Base-by-base conservation (phyloP, 1,140 invertebrate genomes). In the Caenorhabditis elegans region DNA sequence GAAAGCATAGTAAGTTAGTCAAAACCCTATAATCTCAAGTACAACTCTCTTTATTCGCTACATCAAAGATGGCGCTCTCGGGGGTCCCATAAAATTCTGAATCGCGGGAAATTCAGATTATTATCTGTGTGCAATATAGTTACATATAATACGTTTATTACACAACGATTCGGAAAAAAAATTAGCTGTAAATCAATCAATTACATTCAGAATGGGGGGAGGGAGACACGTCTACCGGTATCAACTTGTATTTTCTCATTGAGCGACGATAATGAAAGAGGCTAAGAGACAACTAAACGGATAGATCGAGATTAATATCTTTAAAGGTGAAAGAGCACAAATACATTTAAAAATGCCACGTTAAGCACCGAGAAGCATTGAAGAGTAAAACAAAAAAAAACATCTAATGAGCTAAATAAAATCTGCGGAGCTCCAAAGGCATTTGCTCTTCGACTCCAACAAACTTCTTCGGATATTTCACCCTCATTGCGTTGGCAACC, bases 401-500 rank as follows among this genome's bases (percentile, higher is more conserved):
- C 2, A 6, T 43, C 28, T 43, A 47, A 46, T 70, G 51, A 47
- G 34, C 34, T 13, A 70, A 70, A 70, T 70, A 70, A 70, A 70
- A 70, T 39, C 60, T 19, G 1, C 5, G 15, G 11, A 70, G 34
- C 28, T 70, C 60, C 34, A 70, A 22, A 31, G 60, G 34, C 11
- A 70, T 31, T 22, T 39, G 24, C 10, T 43, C 17, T 10, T 70
- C 53, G 6, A 79, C 47, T 10, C 80, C 80, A 15, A 46, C 51
- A 49, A 47, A 82, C n/a, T n/a, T 8, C 8, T 31, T 34, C 2
- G 15, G 6, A 11, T 47, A 36, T 22, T 49, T 24, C 17, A 39
- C 34, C 43, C 75, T 79, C 43, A 84, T 65, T 5, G 83, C 82
- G 28, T 84, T 84, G 17, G 82, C 17, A 28, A 36, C 76, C 31